Conservation (phyloP, 2,797 vertebrate genomes). For the Buceros bicornis region DNA sequence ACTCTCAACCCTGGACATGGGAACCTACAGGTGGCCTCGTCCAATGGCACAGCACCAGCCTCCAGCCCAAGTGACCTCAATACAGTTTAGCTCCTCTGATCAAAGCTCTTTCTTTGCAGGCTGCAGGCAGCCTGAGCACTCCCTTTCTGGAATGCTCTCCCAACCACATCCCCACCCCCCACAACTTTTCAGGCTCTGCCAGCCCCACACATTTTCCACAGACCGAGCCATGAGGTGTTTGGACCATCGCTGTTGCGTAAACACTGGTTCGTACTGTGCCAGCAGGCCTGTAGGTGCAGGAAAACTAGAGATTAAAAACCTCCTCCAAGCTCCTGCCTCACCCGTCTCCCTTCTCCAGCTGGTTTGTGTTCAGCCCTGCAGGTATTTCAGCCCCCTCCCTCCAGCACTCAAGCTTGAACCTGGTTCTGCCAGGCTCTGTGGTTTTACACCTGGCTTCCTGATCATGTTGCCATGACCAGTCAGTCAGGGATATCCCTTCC, state of each 20-base stretch:
- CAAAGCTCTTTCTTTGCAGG: not conserved
- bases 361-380: not conserved
- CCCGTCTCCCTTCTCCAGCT: not conserved
- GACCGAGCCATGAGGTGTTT: not conserved
- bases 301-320: not conserved
- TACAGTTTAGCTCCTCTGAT: not conserved
- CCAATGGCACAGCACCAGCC: accelerated
- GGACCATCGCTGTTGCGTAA: not conserved
- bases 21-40: not conserved
- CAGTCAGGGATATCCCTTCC: not conserved
- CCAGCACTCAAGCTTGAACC: not conserved
- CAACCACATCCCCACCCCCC: not conserved
- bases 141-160: not conserved
- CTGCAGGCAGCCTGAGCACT: not conserved
- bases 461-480: not conserved
- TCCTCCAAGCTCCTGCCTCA: not conserved
- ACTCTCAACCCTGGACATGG: accelerated
- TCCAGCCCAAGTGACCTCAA: not conserved
- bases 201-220: not conserved
- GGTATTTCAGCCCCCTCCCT: not conserved
- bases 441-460: not conserved
- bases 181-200: not conserved
- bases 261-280: accelerated
- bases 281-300: not conserved
- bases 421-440: not conserved